Conservation (phyloP, 37 sponge, comb jelly and placozoan genomes). For the Geodia barretti region DNA sequence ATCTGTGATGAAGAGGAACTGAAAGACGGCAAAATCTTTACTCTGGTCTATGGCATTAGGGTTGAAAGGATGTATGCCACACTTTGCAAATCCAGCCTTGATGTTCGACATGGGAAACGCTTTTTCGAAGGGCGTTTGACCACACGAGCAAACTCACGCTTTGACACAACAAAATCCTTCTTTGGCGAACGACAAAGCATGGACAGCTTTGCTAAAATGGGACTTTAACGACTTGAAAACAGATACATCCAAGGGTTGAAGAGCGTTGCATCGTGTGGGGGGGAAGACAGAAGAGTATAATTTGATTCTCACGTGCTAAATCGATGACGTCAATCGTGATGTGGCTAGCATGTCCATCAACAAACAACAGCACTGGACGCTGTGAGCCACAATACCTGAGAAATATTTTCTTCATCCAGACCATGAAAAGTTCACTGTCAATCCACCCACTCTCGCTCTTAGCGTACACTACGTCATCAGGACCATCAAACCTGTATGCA, state of each 20-base stretch:
- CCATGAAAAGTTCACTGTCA: slow-evolving; percentile 9
- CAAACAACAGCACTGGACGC: background rate
- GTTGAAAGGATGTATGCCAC: slow-evolving; percentile 6
- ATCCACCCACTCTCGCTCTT: slow-evolving; percentile 21
- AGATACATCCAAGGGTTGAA: slow-evolving; percentile 22
- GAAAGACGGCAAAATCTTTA: no score
- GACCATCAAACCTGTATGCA: background rate
- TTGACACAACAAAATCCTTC: slow-evolving; percentile 19
- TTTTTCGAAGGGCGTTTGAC: slow-evolving; percentile 6
- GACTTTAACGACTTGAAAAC: slow-evolving; percentile 13
- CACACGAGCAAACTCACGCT: background rate
- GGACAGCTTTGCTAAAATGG: background rate
- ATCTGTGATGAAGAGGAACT: background rate
- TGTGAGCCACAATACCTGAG: background rate
- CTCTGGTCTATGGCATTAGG: slow-evolving; percentile 7
- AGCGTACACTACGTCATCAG: slow-evolving; percentile 8
- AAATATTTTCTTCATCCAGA: slow-evolving; percentile 14
- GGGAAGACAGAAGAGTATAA: slow-evolving; percentile 27
- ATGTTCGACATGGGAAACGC: slow-evolving; percentile 11
- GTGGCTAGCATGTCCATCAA: slow-evolving; percentile 31
- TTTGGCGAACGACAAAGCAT: slow-evolving; percentile 2
- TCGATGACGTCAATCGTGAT: slow-evolving; percentile 15
- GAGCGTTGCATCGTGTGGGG: slow-evolving; percentile 9
- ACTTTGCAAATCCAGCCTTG: slow-evolving; percentile 8
- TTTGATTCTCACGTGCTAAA: slow-evolving; percentile 9